Base-by-base conservation (phyloP, 2,113 vertebrate genomes). In the Dicerorhinus sumatrensis region DNA sequence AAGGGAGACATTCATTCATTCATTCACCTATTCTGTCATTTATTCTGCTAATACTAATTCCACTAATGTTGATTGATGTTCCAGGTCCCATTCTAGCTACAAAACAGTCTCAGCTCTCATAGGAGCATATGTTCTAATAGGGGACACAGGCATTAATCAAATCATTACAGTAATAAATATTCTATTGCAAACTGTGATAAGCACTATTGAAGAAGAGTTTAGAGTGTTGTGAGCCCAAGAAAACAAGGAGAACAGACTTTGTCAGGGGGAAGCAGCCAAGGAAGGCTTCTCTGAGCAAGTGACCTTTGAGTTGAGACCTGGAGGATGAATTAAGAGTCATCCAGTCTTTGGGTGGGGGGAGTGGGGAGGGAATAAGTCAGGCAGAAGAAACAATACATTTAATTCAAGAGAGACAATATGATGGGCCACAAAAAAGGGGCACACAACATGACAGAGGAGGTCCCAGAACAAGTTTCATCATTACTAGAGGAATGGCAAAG, bases 111-210 rank as follows among this genome's bases (percentile, higher is more conserved):
- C 83, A 85, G 67, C 46, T 77, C 29, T 89, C 70, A 73, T 9
- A 85, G 54, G 3, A 91, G 12, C 62, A 79, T 93, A 48, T 54
- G 12, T 76, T 95, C 29, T 90, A 72, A 48, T 60, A 73, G 69
- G n/a, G 12, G 58, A 85, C 46, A 81, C 8, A 91, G 39, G 17
- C 13, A 91, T 76, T 60, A 83, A 85, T 69, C 60, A 96, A 91
- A 82, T 89, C 69, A 85, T 93, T 76, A 81, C 5, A 77, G 20
- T 54, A 90, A 77, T 69, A 91, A 76, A 67, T 88, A 76, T 89
- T 96, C 97, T 36, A 93, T 73, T 65, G 76, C 88, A 73, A 96
- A 69, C 23, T 60, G 11, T 48, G 31, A 76, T 81, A 42, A 81
- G 11, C 39, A 84, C 72, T 76, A 6, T 8, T 85, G 13, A 89